These are phyloP conservation scores for Paramormyrops hopkinsi DNA, from an alignment of 2,797 vertebrate genomes.

Conservation along the genomic window DNA sequence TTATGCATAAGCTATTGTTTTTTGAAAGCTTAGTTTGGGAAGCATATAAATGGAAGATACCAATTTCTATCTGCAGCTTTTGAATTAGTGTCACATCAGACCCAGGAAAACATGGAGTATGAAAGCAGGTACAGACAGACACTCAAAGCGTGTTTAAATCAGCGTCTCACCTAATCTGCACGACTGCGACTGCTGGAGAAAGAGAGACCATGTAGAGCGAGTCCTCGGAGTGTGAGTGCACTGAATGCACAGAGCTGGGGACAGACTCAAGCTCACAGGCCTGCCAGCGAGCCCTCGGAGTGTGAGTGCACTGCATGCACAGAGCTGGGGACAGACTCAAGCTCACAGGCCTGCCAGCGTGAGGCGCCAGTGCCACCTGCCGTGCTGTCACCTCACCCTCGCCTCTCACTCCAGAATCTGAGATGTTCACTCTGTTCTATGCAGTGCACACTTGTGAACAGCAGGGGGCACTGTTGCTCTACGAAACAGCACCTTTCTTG, in stretches of 20 bases:
- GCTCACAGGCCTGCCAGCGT: neutral
- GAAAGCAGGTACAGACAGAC: neutral
- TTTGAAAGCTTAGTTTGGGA: neutral
- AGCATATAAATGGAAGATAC: neutral
- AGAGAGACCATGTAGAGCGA: neutral
- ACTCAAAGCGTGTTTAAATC: neutral
- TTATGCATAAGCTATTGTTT: neutral
- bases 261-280: neutral
- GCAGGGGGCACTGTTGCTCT: slow-evolving; percentile 70
- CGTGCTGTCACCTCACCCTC: neutral
- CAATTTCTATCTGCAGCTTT: neutral
- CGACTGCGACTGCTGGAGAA: neutral
- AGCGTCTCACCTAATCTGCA: neutral
- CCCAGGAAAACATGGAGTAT: neutral
- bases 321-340: neutral
- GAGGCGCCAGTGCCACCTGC: neutral
- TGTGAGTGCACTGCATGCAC: neutral
- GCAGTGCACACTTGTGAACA: slow-evolving; percentile 44
- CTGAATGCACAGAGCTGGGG: neutral
- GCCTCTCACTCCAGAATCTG: neutral
- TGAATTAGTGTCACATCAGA: neutral
- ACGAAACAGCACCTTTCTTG: neutral
- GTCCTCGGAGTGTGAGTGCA: neutral
- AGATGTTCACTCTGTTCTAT: neutral
- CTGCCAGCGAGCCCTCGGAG: neutral